Percentiles rank a stretch among this genome's conserved stretches.
Evolutionary conservation across 2,113 vertebrate genomes (phyloP).

Genomic region (Poeciliopsis occidentalis): DNA sequence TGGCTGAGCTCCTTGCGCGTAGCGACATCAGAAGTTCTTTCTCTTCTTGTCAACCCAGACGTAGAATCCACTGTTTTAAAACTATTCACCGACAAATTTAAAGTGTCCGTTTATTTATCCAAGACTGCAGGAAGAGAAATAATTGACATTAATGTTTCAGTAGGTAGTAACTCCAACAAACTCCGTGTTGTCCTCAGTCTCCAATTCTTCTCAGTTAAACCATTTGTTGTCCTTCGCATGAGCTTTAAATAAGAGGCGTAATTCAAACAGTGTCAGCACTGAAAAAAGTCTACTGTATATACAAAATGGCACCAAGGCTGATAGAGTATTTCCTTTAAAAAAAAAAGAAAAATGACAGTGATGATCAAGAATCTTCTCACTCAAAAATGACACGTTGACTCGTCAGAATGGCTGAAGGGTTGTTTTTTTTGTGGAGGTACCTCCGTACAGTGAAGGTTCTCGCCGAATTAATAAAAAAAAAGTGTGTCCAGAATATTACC

Average conservation of each 20-base stretch:
- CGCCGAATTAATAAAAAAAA: background rate
- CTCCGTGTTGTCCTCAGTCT: background rate
- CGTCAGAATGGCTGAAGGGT: background rate
- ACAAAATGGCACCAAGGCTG: constrained; percentile 29
- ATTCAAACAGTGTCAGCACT: constrained; percentile 40
- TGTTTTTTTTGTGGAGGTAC: background rate
- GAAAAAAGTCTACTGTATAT: constrained; percentile 13
- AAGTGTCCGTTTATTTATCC: constrained; percentile 38
- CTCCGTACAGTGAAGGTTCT: background rate
- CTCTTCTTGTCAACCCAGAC: constrained; percentile 53
- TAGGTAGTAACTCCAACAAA: background rate
- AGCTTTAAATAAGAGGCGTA: constrained; percentile 15
- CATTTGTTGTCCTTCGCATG: constrained; percentile 2
- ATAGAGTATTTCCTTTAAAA: constrained; percentile 2
- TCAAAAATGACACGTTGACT: background rate
- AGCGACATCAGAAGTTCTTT: constrained; percentile 39
- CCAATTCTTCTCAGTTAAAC: background rate
- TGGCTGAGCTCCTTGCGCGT: constrained; percentile 30
- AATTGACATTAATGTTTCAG: background rate
- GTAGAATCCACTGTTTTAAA: constrained; percentile 19
- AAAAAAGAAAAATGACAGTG: background rate
- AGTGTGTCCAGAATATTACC: background rate
- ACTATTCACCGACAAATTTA: constrained; percentile 39
- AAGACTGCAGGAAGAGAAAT: background rate
- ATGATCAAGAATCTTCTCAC: background rate